Conservation (phyloP, 2,888 invertebrate species). For the Polydrusus tereticollis region DNA sequence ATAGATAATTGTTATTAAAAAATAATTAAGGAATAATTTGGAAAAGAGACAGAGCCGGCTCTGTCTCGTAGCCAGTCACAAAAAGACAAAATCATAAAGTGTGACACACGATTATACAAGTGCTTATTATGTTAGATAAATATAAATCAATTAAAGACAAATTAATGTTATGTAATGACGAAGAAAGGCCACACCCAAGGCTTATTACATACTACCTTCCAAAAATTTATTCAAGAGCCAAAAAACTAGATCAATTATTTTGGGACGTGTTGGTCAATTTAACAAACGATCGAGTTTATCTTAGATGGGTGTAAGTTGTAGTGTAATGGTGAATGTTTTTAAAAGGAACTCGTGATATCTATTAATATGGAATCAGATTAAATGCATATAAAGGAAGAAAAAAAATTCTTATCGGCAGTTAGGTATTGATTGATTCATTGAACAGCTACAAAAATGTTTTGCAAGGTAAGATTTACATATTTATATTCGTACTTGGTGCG, state of each 20-base stretch:
- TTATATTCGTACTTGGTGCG: too few relatives aligned
- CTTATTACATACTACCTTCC: background rate
- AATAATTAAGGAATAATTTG: too few relatives aligned
- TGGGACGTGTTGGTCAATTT: slow-evolving; percentile 11
- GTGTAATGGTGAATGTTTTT: slow-evolving; percentile 8
- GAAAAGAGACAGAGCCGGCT: too few relatives aligned
- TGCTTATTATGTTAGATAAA: slow-evolving; percentile 3
- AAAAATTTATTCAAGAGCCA: background rate
- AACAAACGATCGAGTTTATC: slow-evolving; percentile 17
- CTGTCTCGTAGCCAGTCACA: background rate
- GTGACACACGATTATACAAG: background rate
- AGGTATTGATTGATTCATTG: background rate
- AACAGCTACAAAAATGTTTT: slow-evolving; percentile 1
- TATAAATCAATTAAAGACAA: background rate
- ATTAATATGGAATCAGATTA: slow-evolving; percentile 5
- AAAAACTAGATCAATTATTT: background rate
- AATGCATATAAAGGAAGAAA: slow-evolving; percentile 7
- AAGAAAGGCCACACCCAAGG: slow-evolving; percentile 2
- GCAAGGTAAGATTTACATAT: background rate
- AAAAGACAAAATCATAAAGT: background rate
- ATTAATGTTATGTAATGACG: background rate
- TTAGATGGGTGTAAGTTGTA: slow-evolving; percentile 3
- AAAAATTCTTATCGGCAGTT: background rate
- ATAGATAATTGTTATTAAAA: too few relatives aligned
- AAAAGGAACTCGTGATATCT: background rate